Percentiles rank a stretch among this genome's conserved stretches.
phyloP scores from a whole-genome alignment of 2,888 invertebrate genomes.

The Tachina fera region DNA sequence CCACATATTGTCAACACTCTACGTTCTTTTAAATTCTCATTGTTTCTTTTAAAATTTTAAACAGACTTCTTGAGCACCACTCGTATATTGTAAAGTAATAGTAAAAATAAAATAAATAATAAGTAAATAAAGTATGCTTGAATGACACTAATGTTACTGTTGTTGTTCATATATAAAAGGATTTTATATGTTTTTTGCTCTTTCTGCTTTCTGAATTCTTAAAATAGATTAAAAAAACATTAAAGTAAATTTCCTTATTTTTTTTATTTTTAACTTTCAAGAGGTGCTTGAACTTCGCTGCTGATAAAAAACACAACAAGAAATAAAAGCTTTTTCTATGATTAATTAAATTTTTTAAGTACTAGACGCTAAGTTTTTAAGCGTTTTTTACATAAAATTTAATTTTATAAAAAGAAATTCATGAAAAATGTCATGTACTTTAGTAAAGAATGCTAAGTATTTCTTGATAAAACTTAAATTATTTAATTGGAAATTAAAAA shows the following conservation, averaged over 20 bases:
- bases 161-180: constrained; percentile 55
- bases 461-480: too few species aligned
- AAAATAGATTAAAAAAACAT: constrained; percentile 58
- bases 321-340: background rate
- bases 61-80: too few species aligned
- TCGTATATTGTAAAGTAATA: background rate
- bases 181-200: constrained; percentile 51
- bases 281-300: constrained; percentile 64
- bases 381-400: constrained; percentile 22
- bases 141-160: constrained; percentile 51
- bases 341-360: constrained; percentile 46
- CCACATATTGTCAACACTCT: too few species aligned
- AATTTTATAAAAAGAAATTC: background rate
- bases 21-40: too few species aligned
- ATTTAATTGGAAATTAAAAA: too few species aligned
- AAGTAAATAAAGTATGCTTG: constrained; percentile 36
- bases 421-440: background rate
- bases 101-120: too few species aligned
- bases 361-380: constrained; percentile 13
- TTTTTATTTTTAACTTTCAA: constrained; percentile 56
- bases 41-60: too few species aligned
- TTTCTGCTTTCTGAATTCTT: constrained; percentile 27
- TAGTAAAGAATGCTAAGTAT: too few species aligned
- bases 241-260: constrained; percentile 61
- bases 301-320: constrained; percentile 3